phyloP scores from a whole-genome alignment of 2,113 vertebrate species.

The Antennarius striatus region DNA sequence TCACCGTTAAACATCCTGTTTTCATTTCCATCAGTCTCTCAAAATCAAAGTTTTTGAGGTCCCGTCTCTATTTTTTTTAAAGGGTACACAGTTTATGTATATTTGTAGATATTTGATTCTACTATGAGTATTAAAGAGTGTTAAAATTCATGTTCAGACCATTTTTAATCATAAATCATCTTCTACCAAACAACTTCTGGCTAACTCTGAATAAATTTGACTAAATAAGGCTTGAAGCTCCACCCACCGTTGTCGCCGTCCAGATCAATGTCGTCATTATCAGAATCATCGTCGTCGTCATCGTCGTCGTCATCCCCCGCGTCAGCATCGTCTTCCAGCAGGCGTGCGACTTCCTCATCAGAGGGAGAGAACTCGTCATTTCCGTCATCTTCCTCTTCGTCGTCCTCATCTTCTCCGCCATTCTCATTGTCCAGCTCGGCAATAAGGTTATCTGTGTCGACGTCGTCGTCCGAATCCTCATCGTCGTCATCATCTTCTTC shows the following conservation, averaged over 20 bases:
- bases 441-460: conserved; percentile 92
- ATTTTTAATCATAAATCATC: too few species aligned
- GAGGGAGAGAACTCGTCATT: conserved; percentile 93
- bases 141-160: too few species aligned
- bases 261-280: conserved; percentile 86
- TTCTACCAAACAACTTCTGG: too few species aligned
- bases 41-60: too few species aligned
- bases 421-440: conserved; percentile 93
- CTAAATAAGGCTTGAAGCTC: neutral
- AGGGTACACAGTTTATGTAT: too few species aligned
- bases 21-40: too few species aligned
- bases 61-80: too few species aligned
- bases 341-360: conserved; percentile 90
- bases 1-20: too few species aligned
- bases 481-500: conserved; percentile 94
- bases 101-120: too few species aligned
- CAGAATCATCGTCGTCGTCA: conserved; percentile 82
- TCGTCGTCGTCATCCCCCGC: conserved; percentile 88
- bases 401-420: conserved; percentile 84
- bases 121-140: too few species aligned
- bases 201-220: neutral
- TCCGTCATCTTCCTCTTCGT: conserved; percentile 88
- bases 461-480: conserved; percentile 92
- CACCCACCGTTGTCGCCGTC: conserved; percentile 94
- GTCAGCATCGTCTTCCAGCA: conserved; percentile 90